These are phyloP conservation scores for Tapirus terrestris DNA, from an alignment of 2,113 vertebrate species.

Conservation along the genomic window DNA sequence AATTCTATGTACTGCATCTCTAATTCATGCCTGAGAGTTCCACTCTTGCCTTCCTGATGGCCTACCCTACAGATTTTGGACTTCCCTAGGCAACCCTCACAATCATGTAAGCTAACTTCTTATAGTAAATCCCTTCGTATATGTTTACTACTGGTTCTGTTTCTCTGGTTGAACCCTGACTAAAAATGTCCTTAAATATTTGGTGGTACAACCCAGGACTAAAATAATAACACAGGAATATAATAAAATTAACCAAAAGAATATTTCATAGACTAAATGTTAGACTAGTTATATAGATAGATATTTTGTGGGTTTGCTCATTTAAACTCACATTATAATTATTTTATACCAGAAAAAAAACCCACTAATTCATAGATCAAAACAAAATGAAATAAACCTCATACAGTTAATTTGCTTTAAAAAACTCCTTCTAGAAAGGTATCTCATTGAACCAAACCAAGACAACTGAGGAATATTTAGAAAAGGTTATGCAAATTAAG, in stretches of 20 bases:
- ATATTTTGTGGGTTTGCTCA: not conserved
- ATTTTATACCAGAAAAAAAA: not conserved
- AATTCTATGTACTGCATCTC: not conserved
- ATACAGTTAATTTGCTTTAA: not conserved
- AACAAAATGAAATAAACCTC: not conserved
- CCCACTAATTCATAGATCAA: not conserved
- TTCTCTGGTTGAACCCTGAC: not conserved
- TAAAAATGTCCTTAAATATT: not conserved
- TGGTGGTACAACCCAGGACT: not conserved
- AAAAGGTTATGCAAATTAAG: not conserved
- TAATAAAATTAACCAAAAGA: not conserved
- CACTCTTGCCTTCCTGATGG: not conserved
- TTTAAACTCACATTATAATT: not conserved
- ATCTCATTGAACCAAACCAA: not conserved
- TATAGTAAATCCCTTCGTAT: not conserved
- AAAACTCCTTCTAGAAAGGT: not conserved
- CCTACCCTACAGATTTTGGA: not conserved
- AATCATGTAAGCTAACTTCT: not conserved
- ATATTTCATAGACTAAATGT: not conserved
- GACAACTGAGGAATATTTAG: conserved; percentile 32
- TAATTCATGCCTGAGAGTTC: not conserved
- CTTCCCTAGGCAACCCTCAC: not conserved
- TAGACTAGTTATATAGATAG: not conserved
- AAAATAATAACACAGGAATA: not conserved
- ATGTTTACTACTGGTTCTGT: not conserved